Evolutionary conservation across 2,888 invertebrate genomes (phyloP).

Genomic region (Amphipoea lucens): DNA sequence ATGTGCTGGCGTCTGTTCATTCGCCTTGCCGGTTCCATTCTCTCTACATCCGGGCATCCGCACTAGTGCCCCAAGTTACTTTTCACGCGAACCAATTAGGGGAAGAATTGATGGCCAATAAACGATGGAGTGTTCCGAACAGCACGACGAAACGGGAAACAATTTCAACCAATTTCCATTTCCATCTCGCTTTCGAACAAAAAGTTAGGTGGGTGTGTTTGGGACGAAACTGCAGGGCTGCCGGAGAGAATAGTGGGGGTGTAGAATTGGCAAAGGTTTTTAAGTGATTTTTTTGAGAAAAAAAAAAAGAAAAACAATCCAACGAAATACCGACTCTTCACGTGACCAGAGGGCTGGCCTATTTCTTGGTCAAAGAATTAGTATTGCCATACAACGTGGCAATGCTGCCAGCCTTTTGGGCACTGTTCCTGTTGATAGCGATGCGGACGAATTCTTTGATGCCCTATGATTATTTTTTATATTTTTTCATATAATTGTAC

Average conservation of each 20-base stretch:
- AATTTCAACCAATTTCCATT: conserved; percentile 73
- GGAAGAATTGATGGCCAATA: conserved; percentile 81
- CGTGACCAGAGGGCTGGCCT: too few relatives aligned
- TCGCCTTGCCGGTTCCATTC: conserved; percentile 47
- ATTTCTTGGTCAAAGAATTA: too few relatives aligned
- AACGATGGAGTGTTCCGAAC: conserved; percentile 70
- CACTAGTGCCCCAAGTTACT: conserved; percentile 67
- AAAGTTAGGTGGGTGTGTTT: conserved; percentile 63
- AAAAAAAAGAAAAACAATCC: not conserved
- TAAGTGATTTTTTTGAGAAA: conserved; percentile 7
- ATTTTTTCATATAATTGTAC: too few relatives aligned
- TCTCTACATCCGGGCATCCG: conserved; percentile 22
- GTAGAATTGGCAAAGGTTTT: conserved; percentile 12
- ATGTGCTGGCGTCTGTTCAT: too few relatives aligned
- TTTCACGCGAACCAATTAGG: conserved; percentile 82
- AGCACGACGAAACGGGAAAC: conserved; percentile 71
- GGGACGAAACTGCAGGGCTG: conserved; percentile 23
- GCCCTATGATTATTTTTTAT: too few relatives aligned
- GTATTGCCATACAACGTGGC: too few relatives aligned
- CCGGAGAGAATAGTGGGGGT: conserved; percentile 18
- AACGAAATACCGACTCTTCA: not conserved
- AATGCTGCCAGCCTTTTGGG: too few relatives aligned
- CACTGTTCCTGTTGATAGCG: too few relatives aligned
- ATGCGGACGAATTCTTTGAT: too few relatives aligned
- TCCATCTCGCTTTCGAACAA: conserved; percentile 62